These are phyloP conservation scores for Catharus minimus DNA, from an alignment of 2,113 vertebrate genomes.

Conservation along the genomic window DNA sequence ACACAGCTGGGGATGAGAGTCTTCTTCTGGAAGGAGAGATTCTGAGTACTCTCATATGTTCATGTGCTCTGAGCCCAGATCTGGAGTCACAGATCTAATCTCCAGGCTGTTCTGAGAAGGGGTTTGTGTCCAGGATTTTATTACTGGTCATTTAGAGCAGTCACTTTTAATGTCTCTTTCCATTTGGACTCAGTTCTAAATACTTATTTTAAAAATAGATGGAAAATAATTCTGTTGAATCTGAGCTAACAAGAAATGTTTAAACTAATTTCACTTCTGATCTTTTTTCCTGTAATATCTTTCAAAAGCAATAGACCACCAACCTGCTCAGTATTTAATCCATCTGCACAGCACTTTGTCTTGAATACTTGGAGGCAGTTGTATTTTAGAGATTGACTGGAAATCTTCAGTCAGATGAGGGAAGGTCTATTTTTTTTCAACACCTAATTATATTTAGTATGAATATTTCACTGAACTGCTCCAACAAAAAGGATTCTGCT, in stretches of 20 bases:
- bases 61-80: not conserved
- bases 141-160: not conserved
- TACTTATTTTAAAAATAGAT: not conserved
- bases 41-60: not conserved
- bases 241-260: not conserved
- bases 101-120: not conserved
- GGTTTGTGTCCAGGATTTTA: not conserved
- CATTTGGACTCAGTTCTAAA: not conserved
- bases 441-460: not conserved
- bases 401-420: not conserved
- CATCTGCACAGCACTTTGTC: not conserved
- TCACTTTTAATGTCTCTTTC: not conserved
- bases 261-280: not conserved
- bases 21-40: not conserved
- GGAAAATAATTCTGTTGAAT: not conserved
- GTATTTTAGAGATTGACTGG: not conserved
- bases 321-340: not conserved
- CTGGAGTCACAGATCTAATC: not conserved
- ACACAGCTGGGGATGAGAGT: fast-evolving
- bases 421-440: not conserved
- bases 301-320: not conserved
- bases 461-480: not conserved
- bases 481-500: not conserved
- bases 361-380: not conserved
- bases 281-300: not conserved